phyloP scores from a whole-genome alignment of 1,140 invertebrate genomes.

The Halyomorpha halys region DNA sequence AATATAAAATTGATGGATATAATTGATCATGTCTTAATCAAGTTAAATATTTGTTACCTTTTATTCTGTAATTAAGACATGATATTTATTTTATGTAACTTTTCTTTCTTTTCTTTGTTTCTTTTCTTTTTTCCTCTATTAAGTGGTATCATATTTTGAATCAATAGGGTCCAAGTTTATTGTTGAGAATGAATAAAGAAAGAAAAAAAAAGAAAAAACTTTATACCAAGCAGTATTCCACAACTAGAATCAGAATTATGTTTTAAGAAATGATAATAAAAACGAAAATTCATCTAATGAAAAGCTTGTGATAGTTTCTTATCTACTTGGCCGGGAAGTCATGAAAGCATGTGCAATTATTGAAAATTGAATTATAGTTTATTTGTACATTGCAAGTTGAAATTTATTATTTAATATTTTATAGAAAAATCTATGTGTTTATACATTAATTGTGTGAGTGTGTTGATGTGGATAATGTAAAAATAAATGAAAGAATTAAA shows the following conservation, averaged over 20 bases:
- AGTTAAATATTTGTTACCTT: too few species aligned
- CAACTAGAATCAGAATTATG: slow-evolving; percentile 3
- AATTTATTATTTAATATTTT: slow-evolving; percentile 21
- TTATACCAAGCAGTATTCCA: slow-evolving; percentile 7
- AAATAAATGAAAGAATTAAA: slow-evolving; percentile 1
- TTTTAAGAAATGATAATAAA: not conserved
- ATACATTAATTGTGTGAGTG: slow-evolving; percentile 22
- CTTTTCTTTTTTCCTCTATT: not conserved
- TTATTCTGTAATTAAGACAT: too few species aligned
- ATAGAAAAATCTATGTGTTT: slow-evolving; percentile 18
- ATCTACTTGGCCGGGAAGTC: slow-evolving; percentile 21
- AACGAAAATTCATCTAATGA: not conserved
- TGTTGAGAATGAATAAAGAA: not conserved
- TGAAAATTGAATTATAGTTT: slow-evolving; percentile 13
- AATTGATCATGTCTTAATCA: too few species aligned
- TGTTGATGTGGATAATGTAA: slow-evolving; percentile 1
- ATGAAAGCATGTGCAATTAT: slow-evolving; percentile 17
- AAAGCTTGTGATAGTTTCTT: slow-evolving; percentile 19
- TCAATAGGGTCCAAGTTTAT: slow-evolving; percentile 22
- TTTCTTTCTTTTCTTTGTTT: not conserved
- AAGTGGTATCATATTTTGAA: not conserved
- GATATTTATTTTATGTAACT: too few species aligned
- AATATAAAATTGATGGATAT: too few species aligned
- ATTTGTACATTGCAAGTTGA: slow-evolving; percentile 24
- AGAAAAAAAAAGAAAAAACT: not conserved